Percentiles rank a stretch among this genome's conserved stretches.
Conservation (phyloP, 2,888 invertebrate genomes). For the Parthenolecanium corni region DNA sequence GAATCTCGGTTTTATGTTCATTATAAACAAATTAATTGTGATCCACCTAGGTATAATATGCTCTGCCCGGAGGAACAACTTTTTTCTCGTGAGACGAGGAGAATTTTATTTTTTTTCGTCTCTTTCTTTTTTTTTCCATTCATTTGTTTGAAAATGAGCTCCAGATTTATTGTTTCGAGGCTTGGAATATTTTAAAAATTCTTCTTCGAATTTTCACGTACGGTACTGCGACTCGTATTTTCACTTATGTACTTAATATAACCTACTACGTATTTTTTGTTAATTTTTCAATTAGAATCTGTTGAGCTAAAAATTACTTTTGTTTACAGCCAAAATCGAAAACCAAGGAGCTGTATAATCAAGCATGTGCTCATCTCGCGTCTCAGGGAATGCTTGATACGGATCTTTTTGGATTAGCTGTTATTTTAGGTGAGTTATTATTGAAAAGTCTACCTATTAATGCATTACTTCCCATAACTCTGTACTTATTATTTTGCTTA, state of each 20-base stretch:
- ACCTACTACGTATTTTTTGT: neutral
- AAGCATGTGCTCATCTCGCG: slow-evolving; percentile 67
- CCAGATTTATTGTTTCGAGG: neutral
- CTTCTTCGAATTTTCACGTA: neutral
- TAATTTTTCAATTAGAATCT: neutral
- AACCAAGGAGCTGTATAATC: slow-evolving; percentile 68
- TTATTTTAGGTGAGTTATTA: slow-evolving; percentile 72
- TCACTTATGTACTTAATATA: too few species aligned
- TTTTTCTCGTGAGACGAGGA: too few species aligned
- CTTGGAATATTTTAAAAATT: neutral
- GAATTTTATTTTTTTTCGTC: neutral
- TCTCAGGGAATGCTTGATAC: slow-evolving; percentile 73
- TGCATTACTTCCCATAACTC: too few species aligned
- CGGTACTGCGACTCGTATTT: too few species aligned
- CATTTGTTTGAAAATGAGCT: too few species aligned
- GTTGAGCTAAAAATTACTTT: slow-evolving; percentile 36
- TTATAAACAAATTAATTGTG: too few species aligned
- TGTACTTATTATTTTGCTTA: too few species aligned
- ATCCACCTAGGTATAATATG: too few species aligned
- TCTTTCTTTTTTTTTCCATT: too few species aligned
- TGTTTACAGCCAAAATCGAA: slow-evolving; percentile 66
- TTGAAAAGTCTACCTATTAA: too few species aligned
- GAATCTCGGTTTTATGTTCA: too few species aligned
- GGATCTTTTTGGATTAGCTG: slow-evolving; percentile 74
- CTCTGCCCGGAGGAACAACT: too few species aligned